Conservation (phyloP, 2,113 vertebrate species). For the Lophochroa leadbeateri region DNA sequence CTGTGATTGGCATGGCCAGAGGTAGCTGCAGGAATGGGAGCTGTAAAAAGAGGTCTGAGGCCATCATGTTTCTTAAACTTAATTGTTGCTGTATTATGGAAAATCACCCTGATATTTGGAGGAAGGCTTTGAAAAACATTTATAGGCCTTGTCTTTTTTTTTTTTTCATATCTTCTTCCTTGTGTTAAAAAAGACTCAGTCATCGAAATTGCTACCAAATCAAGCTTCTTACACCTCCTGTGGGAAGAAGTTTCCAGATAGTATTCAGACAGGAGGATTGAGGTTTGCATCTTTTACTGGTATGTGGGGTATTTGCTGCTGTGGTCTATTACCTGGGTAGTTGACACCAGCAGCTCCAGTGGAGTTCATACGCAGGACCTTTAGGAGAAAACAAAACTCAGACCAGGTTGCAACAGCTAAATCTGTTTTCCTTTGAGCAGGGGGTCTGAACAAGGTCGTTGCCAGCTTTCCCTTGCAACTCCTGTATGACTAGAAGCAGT, state of each 20-base stretch:
- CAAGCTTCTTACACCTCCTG: too few species aligned
- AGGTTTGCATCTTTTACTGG: too few species aligned
- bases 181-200: not conserved
- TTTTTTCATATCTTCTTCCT: not conserved
- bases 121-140: not conserved
- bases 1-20: not conserved
- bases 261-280: too few species aligned
- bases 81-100: not conserved
- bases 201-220: too few species aligned
- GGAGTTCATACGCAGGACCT: not conserved
- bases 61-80: not conserved
- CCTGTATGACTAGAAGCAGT: not conserved
- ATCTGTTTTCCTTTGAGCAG: not conserved
- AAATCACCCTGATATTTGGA: not conserved
- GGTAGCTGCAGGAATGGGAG: not conserved
- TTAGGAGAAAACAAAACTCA: not conserved
- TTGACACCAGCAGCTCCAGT: too few species aligned
- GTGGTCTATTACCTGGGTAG: too few species aligned
- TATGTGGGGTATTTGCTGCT: too few species aligned
- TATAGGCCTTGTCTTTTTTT: not conserved
- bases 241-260: too few species aligned
- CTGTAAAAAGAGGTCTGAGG: not conserved
- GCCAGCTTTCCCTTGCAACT: not conserved
- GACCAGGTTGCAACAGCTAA: not conserved
- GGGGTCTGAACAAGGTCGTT: rapidly evolving